Conservation (phyloP, 2,888 invertebrate species). For the Marasmarcha lunaedactyla region DNA sequence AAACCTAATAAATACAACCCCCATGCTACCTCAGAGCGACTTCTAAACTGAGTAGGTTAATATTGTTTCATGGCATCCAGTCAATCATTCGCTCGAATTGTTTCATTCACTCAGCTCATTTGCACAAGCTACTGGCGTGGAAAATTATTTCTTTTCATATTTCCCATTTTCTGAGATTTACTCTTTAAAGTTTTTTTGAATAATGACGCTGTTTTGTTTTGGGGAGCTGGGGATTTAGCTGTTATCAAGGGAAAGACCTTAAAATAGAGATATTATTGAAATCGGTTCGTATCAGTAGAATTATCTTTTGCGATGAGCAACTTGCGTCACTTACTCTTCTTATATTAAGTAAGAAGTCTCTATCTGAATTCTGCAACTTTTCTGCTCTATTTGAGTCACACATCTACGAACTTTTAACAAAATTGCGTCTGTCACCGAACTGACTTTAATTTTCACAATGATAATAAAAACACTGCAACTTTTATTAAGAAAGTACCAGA, state of each 20-base stretch:
- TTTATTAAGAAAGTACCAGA: constrained; percentile 62
- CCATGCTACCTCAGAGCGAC: no score
- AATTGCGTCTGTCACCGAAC: neutral
- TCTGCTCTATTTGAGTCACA: no score
- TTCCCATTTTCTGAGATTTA: constrained; percentile 65
- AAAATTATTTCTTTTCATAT: constrained; percentile 72
- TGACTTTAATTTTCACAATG: neutral
- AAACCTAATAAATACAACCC: no score
- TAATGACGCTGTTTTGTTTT: no score
- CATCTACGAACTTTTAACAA: neutral
- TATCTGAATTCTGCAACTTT: no score
- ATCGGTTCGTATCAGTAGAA: no score
- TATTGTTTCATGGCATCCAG: constrained; percentile 55
- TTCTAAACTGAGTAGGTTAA: constrained; percentile 14
- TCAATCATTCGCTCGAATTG: constrained; percentile 66
- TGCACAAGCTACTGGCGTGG: constrained; percentile 66
- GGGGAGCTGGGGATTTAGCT: no score
- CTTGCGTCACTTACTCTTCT: no score
- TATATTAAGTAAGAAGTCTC: no score
- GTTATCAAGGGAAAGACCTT: no score
- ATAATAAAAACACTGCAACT: constrained; percentile 25
- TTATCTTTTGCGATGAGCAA: no score
- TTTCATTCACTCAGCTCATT: constrained; percentile 69
- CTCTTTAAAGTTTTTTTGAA: constrained; percentile 57
- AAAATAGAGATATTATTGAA: no score